phyloP scores from a whole-genome alignment of 1,140 invertebrate genomes.

The Oncopeltus fasciatus region DNA sequence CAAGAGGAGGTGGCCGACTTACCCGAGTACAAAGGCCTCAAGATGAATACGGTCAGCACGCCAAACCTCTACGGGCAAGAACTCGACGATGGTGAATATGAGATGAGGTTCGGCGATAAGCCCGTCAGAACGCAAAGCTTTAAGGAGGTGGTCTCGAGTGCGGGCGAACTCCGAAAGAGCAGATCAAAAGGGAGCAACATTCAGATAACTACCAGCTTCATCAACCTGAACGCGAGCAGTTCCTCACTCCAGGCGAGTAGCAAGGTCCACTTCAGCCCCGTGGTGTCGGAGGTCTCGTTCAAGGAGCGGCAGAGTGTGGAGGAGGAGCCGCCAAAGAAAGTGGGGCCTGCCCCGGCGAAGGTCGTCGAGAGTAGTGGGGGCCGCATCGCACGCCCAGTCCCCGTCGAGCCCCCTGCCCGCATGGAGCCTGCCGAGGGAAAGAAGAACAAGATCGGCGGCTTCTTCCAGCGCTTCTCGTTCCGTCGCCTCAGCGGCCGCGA shows the following conservation, averaged over 20 bases:
- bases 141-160: too few species aligned
- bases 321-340: slow-evolving; percentile 18
- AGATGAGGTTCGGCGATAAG: slow-evolving; percentile 12
- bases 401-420: neutral
- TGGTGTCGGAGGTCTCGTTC: slow-evolving; percentile 57
- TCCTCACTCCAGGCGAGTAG: slow-evolving; percentile 26
- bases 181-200: slow-evolving; percentile 24
- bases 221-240: slow-evolving; percentile 27
- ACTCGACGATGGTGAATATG: slow-evolving; percentile 27
- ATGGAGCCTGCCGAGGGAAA: slow-evolving; percentile 22
- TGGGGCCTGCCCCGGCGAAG: slow-evolving; percentile 18
- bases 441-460: slow-evolving; percentile 33
- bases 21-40: neutral
- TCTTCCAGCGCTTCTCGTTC: slow-evolving; percentile 37
- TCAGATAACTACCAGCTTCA: slow-evolving; percentile 26
- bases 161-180: slow-evolving; percentile 18
- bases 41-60: slow-evolving; percentile 36
- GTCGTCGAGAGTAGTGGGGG: slow-evolving; percentile 18
- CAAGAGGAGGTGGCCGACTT: slow-evolving; percentile 18
- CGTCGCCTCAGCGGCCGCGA: slow-evolving; percentile 33
- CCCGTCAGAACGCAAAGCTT: slow-evolving; percentile 22
- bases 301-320: slow-evolving; percentile 33
- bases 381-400: slow-evolving; percentile 27
- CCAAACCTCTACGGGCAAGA: slow-evolving; percentile 40
- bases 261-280: slow-evolving; percentile 51